Evolutionary conservation across 2,113 vertebrate species (phyloP).

Genomic region (Percina caprodes): DNA sequence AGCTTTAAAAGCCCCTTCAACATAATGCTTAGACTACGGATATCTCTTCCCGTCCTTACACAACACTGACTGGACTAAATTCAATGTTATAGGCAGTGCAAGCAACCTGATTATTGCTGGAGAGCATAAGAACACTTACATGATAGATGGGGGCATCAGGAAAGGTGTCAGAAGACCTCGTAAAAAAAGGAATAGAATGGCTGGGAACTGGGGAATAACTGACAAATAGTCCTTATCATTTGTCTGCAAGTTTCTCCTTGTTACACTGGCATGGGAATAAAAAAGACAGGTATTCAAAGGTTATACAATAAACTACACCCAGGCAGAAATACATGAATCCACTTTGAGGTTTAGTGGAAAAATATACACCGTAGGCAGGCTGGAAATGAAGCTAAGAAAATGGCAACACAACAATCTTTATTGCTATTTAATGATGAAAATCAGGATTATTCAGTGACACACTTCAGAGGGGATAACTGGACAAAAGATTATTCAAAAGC

Average conservation of each 20-base stretch:
- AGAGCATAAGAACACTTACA: constrained; percentile 49
- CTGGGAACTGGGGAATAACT: constrained; percentile 75
- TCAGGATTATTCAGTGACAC: constrained; percentile 39
- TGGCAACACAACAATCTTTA: constrained; percentile 21
- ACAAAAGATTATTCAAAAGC: constrained; percentile 15
- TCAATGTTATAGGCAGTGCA: constrained; percentile 57
- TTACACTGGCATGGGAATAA: constrained; percentile 41
- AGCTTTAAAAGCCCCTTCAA: constrained; percentile 27
- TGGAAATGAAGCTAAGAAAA: constrained; percentile 29
- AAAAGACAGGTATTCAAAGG: constrained; percentile 41
- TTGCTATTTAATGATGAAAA: constrained; percentile 35
- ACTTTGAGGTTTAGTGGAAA: constrained; percentile 19
- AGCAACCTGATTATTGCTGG: constrained; percentile 66
- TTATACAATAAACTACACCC: constrained; percentile 38
- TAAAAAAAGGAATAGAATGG: constrained; percentile 73
- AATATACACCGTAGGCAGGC: background rate
- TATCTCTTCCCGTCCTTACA: constrained; percentile 60
- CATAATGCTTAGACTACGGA: constrained; percentile 49
- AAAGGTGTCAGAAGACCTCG: constrained; percentile 73
- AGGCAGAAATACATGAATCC: constrained; percentile 26
- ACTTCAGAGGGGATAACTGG: constrained; percentile 23
- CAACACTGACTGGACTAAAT: constrained; percentile 76
- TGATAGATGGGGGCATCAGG: constrained; percentile 75
- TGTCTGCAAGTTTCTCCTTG: constrained; percentile 65
- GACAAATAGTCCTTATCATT: constrained; percentile 76